Evolutionary conservation across 1,140 invertebrate species (phyloP).

Genomic region (Chelonus insularis): DNA sequence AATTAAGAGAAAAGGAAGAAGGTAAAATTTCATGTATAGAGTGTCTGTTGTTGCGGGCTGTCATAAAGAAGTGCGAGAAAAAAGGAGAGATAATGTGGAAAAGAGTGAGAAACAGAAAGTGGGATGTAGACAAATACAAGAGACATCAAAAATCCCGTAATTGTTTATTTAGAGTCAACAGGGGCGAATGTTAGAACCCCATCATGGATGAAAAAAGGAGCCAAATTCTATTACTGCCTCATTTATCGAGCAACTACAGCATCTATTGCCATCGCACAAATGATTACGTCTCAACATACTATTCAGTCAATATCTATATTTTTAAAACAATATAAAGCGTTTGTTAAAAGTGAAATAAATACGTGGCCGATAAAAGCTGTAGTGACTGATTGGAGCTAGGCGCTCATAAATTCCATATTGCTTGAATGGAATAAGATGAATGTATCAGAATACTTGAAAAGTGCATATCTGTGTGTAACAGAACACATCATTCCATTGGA

Average conservation of each 20-base stretch:
- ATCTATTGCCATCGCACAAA: background rate
- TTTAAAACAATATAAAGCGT: background rate
- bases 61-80: too few relatives aligned
- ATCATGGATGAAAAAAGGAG: background rate
- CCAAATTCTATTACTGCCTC: background rate
- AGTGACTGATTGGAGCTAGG: background rate
- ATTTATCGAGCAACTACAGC: background rate
- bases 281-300: constrained; percentile 6
- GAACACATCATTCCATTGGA: background rate
- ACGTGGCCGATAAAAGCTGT: background rate
- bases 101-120: too few relatives aligned
- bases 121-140: too few relatives aligned
- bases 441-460: background rate
- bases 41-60: too few relatives aligned
- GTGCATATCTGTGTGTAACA: background rate
- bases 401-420: background rate
- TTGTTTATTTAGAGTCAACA: background rate
- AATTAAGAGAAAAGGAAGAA: too few relatives aligned
- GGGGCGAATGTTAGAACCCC: background rate
- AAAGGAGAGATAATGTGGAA: too few relatives aligned
- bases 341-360: background rate
- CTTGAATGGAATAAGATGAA: background rate
- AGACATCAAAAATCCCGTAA: background rate
- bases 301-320: background rate
- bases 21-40: too few relatives aligned